These are phyloP conservation scores for Azorinus chamasolen DNA, from an alignment of 2,888 invertebrate species.

Conservation along the genomic window DNA sequence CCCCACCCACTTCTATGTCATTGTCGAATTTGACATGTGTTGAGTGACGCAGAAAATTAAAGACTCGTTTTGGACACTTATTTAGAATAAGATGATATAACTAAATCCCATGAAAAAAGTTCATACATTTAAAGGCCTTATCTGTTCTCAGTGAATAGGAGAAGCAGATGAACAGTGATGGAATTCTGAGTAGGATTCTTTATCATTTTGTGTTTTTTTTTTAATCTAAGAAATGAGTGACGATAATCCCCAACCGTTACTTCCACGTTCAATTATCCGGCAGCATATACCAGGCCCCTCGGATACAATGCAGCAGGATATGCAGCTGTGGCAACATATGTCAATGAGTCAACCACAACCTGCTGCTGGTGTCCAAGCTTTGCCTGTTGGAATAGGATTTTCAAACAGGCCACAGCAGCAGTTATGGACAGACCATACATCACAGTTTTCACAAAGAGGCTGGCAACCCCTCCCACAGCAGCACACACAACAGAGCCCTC, in stretches of 20 bases:
- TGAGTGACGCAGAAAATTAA: no score
- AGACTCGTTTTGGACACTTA: no score
- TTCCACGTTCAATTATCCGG: constrained; percentile 46
- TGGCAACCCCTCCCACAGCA: constrained; percentile 61
- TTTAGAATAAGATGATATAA: no score
- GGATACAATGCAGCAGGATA: constrained; percentile 44
- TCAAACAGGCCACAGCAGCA: constrained; percentile 45
- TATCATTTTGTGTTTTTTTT: not conserved
- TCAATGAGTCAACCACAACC: constrained; percentile 48
- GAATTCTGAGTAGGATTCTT: not conserved
- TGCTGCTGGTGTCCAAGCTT: constrained; percentile 45
- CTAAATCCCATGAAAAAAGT: no score
- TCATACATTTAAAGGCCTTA: no score
- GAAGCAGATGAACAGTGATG: no score
- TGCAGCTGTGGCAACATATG: constrained; percentile 52
- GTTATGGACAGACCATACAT: constrained; percentile 40
- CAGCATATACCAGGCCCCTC: constrained; percentile 54
- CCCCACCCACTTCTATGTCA: constrained; percentile 11
- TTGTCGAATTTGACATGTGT: no score
- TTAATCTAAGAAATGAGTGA: constrained; percentile 50
- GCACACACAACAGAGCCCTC: constrained; percentile 59
- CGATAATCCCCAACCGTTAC: constrained; percentile 53
- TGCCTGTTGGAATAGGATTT: constrained; percentile 56
- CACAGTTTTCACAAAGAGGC: constrained; percentile 44
- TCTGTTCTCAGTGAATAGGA: no score